Base-by-base conservation (phyloP, 1,140 invertebrate genomes). In the Brachionus plicatilis region DNA sequence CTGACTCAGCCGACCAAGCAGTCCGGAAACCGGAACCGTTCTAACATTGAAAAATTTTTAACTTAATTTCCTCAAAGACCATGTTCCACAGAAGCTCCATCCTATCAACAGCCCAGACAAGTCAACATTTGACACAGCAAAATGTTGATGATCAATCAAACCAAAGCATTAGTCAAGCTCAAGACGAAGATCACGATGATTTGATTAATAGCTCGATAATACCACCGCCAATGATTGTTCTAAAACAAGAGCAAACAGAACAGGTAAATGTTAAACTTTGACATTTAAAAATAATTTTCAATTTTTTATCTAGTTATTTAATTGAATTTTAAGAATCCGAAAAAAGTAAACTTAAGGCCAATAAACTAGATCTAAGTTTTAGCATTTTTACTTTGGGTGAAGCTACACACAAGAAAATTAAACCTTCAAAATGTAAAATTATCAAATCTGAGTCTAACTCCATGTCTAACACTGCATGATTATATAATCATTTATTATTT, bases 141-240 rank as follows among this genome's bases (percentile, higher is more conserved):
- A 60, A 60, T 24, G 17, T 20, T 24, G 43, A 76, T 20, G 41
- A 43, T 43, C 70, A 75, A 47, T 37, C 72, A 50, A 76, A 50
- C 43, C 72, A 50, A 50, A n/a, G 8, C 17, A 76, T 41, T 45
- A 47, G 14, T 47, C 41, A 70, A 37, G 33, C 27, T 70, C 66
- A 76, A 29, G 72, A 76, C 12, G 72, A 76, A 76, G 72, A 76
- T 50, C 72, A 76, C 27, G 72, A 76, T 14, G 72, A 76, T 76
- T 50, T 76, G 47, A 72, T 72, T 43, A 76, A 76, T 76, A 76
- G 72, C 47, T 24, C 41, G 24, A 76, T 76, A 76, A 76, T 76
- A 50, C 72, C 72, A 76, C 72, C 72, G 12, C 72, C 72, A 47
- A 76, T 76, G 72, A 76, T 76, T 27, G 43, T 76, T 20, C 41